Evolutionary conservation across 2,797 vertebrate genomes (phyloP).

Genomic region (Cygnus olor): DNA sequence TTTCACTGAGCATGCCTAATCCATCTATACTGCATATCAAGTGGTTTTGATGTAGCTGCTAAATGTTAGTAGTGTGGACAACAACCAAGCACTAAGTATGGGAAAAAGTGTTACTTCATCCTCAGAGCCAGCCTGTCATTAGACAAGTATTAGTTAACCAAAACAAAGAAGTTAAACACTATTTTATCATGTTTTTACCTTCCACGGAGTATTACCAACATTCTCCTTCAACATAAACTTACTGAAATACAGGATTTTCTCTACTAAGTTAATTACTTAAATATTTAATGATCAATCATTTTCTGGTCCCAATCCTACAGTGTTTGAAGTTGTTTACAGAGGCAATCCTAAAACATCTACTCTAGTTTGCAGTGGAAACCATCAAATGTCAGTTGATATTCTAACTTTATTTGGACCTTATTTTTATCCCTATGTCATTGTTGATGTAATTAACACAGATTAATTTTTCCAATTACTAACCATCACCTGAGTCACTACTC

Average conservation of each 20-base stretch:
- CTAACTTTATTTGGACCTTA: not conserved
- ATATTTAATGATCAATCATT: not conserved
- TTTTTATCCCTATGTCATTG: not conserved
- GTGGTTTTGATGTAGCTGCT: not conserved
- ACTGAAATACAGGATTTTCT: too few species aligned
- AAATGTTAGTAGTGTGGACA: not conserved
- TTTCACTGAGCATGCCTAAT: not conserved
- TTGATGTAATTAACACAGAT: not conserved
- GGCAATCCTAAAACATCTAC: not conserved
- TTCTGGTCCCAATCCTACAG: not conserved
- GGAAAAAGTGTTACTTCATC: not conserved
- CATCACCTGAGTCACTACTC: not conserved
- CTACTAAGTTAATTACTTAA: too few species aligned
- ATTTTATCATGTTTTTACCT: not conserved
- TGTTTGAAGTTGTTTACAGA: not conserved
- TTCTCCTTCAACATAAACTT: not conserved
- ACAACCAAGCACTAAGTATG: not conserved
- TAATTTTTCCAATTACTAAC: not conserved
- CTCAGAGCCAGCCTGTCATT: not conserved
- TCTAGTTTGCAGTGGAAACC: not conserved
- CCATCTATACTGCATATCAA: not conserved
- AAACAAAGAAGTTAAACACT: not conserved
- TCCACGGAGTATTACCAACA: not conserved
- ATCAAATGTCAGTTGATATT: not conserved
- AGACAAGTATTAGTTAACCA: not conserved